Base-by-base conservation (phyloP, 2,797 vertebrate genomes). In the Myoxocephalus aenaeus region DNA sequence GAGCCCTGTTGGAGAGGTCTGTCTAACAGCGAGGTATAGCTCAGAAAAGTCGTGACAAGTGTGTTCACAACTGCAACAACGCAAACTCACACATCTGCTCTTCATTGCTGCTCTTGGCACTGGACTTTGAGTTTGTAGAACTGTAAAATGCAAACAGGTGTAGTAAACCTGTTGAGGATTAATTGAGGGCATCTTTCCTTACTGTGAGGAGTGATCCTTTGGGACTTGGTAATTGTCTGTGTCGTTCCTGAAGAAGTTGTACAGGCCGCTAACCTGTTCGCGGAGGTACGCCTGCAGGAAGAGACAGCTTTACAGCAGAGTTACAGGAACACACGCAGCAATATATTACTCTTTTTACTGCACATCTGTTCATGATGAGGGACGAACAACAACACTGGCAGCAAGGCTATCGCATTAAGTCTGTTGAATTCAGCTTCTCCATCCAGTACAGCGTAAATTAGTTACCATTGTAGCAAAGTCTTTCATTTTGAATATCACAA, bases 211-310 rank as follows among this genome's bases (percentile, higher is more conserved):
- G 76, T 96, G 91, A 7, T 69, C 85, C 0, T 0, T 0, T 0
- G 96, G 94, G 54, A 91, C 36, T 0, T 0, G 0, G 0, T 0
- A 96, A 20, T 72, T 0, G 0, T 0, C 0, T 0, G 96, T 99
- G 69, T 87, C 0, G 0, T 0, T 7, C 68, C 38, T 0, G 72
- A 95, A 98, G 86, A 90, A 0, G 0, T 7, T 0, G 40, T 96
- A 99, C n/a, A 98, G 91, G 0, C 75, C 91, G 0, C 0, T 18
- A 40, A 97, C 93, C 86, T 96, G 96, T 0, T 94, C 72, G 69
- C 0, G 83, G 5, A 98, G 50, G 77, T 99, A 99, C 0, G 0
- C 81, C 97, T 99, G 80, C 44, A 87, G 70, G 78, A 56, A 83
- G 25, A 84, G 53, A 64, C 56, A 40, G 2, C 5, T 25, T 84